Evolutionary conservation across 2,888 invertebrate genomes (phyloP).

Genomic region (Scaptomyza cyrtandrae): DNA sequence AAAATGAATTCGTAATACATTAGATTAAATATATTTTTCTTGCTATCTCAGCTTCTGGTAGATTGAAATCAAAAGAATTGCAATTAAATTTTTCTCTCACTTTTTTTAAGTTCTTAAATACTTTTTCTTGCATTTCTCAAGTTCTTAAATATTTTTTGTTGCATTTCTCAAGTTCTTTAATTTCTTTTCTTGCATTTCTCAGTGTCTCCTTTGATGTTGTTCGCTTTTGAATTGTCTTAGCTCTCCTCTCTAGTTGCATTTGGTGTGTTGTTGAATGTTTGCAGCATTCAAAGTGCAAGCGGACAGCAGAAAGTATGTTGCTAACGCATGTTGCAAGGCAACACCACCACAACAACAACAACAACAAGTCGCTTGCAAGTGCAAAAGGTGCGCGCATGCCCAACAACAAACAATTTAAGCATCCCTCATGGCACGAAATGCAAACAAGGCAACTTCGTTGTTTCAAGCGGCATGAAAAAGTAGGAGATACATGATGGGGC

Average conservation of each 20-base stretch:
- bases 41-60: too few relatives aligned
- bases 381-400: conserved; percentile 74
- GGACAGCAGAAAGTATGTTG: conserved; percentile 62
- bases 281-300: conserved; percentile 47
- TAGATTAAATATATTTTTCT: too few relatives aligned
- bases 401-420: conserved; percentile 52
- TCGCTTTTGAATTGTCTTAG: neutral
- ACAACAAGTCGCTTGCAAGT: conserved; percentile 58
- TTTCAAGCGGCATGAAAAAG: conserved; percentile 20
- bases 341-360: conserved; percentile 35
- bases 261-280: conserved; percentile 22
- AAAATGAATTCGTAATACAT: too few relatives aligned
- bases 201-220: neutral
- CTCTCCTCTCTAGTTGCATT: conserved; percentile 34
- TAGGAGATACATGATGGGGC: neutral
- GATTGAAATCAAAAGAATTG: too few relatives aligned
- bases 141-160: too few relatives aligned
- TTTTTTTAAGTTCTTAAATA: too few relatives aligned
- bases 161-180: neutral
- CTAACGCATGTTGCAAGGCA: conserved; percentile 62
- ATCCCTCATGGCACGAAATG: conserved; percentile 42
- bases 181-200: neutral
- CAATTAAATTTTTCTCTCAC: too few relatives aligned
- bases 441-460: conserved; percentile 57
- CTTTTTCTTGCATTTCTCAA: too few relatives aligned